Conservation (phyloP, 2,113 vertebrate species). For the Salvelinus alpinus region DNA sequence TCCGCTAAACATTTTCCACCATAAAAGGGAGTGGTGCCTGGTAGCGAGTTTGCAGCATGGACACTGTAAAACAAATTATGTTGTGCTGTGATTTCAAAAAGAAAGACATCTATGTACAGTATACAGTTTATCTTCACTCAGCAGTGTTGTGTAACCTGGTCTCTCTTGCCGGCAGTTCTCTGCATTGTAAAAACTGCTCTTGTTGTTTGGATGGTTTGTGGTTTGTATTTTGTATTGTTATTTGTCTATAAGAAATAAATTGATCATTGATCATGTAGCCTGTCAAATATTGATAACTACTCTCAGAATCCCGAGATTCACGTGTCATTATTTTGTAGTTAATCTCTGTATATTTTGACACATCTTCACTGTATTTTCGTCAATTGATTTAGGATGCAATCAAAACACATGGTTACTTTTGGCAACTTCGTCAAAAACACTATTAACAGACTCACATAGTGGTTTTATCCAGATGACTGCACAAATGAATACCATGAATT, state of each 20-base stretch:
- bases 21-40: constrained; percentile 14
- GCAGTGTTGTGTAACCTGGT: constrained; percentile 29
- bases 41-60: constrained; percentile 35
- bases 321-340: too few species aligned
- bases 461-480: too few species aligned
- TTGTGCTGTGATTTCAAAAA: constrained; percentile 42
- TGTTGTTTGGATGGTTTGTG: constrained; percentile 52
- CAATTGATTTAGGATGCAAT: too few species aligned
- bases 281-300: background rate
- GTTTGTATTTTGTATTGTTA: constrained; percentile 61
- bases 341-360: too few species aligned
- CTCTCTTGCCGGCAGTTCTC: constrained; percentile 5
- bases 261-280: background rate
- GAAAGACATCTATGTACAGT: constrained; percentile 6
- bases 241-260: constrained; percentile 68
- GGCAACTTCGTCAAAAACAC: too few species aligned
- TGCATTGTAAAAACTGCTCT: constrained; percentile 20
- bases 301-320: too few species aligned
- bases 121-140: constrained; percentile 1
- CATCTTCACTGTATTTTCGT: too few species aligned
- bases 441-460: too few species aligned
- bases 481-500: too few species aligned
- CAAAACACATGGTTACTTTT: too few species aligned
- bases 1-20: background rate
- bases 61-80: constrained; percentile 12